Evolutionary conservation across 2,797 vertebrate genomes (phyloP), one percentile per base, ranked within the genome.

Genomic region (Dermochelys coriacea): DNA sequence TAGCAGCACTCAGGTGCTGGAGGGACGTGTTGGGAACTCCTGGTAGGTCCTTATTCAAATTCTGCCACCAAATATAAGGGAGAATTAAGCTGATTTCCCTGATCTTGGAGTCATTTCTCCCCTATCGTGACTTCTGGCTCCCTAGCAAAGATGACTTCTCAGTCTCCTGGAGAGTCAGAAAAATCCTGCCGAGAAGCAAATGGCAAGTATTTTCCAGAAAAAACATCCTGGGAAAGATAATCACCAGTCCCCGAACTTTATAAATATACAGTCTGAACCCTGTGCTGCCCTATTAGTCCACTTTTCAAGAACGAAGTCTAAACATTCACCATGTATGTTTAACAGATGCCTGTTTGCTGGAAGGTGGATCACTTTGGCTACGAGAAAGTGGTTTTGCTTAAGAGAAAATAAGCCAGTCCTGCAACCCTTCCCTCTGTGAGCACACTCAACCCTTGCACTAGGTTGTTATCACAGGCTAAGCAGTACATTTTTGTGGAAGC

Each of bases 361-460:
- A 47, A 89, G 87, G 34, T 82, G 50, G 5, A 84, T 51, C 34
- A 52, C 49, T 55, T 47, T 55, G 55, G 78, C 85, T 94, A 87
- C 31, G 4, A 79, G 86, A 94, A 31, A 95, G 51, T 1, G 6
- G 47, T 41, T 95, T 86, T 78, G 88, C 86, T 88, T 93, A 75
- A 90, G 87, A 88, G 88, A 95, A 95, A 97, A 10, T 64, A 93
- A 87, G 10, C 27, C 86, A 91, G 27, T 89, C 45, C 41, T 29
- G 25, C 14, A 49, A 49, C 45, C 27, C 41, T 77, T 91, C 84
- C 88, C 87, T 95, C 84, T 92, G 93, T 57, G 64, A 94, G 95
- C 92, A 94, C 87, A 95, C 86, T 86, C 80, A 95, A 74, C 82
- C 94, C 84, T 84, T 85, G 87, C 95, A 95, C 82, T 87, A 96